Base-by-base conservation (phyloP, 2,888 invertebrate species). In the Junonia oenone region DNA sequence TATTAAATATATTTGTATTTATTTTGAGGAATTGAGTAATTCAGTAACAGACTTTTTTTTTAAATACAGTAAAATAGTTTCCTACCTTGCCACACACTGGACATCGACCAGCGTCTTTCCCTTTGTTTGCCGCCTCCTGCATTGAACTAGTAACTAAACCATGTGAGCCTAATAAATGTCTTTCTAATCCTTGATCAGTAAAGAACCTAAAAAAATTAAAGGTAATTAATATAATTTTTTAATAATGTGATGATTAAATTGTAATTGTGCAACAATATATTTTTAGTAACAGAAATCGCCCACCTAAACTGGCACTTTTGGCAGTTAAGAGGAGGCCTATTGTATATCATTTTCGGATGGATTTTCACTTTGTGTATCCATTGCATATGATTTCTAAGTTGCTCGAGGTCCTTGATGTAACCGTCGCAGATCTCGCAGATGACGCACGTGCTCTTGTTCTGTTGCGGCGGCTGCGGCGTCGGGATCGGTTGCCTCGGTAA, bases 291-390 rank as follows among this genome's bases (percentile, higher is more conserved):
- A n/a, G n/a, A n/a, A n/a, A n/a, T n/a, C n/a, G n/a, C n/a, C n/a
- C n/a, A 87, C 88, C 88, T 83, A 81, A 96, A 97, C 87, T 97
- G 97, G 90, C 98, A 98, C 82, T 98, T 97, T 85, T 98, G 98
- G 85, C 98, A 98, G 88, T 97, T 97, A 64, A 98, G 91, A 45
- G 98, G 98, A 55, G 98, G 97, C 83, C 96, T 92, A 85, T 97
- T 97, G 85, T 97, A 96, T 68, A 97, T 97, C 97, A 97, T 98
- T 90, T 97, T 97, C 55, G 97, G 97, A 86, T 97, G 97, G 72
- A 98, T 98, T 82, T 97, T 97, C 66, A 97, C 97, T 92, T 98
- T 98, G 83, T 98, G 98, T 79, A 98, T 98, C 96, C 97, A 98
- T 76, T 97, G 98, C 97, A 98, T 98, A 77, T 98, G 98, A 81